Conservation (phyloP, 2,797 vertebrate genomes). For the Merluccius polli region DNA sequence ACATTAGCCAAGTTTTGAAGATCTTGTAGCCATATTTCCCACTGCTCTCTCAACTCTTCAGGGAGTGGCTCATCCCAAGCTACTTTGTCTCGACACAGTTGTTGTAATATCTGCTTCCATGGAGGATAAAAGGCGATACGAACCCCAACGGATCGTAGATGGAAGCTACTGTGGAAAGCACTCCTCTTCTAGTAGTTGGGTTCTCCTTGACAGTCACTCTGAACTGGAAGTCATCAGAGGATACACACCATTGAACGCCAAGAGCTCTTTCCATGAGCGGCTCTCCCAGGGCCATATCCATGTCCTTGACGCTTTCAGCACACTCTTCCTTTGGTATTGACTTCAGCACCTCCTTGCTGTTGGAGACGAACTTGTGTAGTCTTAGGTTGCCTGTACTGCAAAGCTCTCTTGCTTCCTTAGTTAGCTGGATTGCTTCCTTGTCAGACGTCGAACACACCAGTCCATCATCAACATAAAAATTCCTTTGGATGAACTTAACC, state of each 20-base stretch:
- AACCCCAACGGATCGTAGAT: not conserved
- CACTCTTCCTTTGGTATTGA: slow-evolving; percentile 1
- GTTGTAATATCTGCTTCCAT: not conserved
- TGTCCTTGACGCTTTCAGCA: not conserved
- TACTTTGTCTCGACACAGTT: not conserved
- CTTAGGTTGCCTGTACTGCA: not conserved
- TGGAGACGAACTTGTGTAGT: not conserved
- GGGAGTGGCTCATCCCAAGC: not conserved
- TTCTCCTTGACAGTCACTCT: not conserved
- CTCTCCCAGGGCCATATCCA: slow-evolving; percentile 6
- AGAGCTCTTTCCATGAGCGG: slow-evolving; percentile 4
- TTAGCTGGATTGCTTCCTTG: not conserved
- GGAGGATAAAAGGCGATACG: not conserved
- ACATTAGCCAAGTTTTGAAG: not conserved
- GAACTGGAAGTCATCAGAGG: slow-evolving; percentile 8
- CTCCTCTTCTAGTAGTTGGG: not conserved
- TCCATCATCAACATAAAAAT: not conserved
- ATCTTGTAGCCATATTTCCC: not conserved
- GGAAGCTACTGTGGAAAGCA: not conserved
- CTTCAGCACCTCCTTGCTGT: not conserved
- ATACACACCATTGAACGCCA: not conserved
- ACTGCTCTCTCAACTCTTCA: not conserved
- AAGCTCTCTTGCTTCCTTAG: not conserved
- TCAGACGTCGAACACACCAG: not conserved
- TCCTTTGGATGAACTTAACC: not conserved